Conservation (phyloP, 2,113 vertebrate genomes). For the Callopanchax toddi region DNA sequence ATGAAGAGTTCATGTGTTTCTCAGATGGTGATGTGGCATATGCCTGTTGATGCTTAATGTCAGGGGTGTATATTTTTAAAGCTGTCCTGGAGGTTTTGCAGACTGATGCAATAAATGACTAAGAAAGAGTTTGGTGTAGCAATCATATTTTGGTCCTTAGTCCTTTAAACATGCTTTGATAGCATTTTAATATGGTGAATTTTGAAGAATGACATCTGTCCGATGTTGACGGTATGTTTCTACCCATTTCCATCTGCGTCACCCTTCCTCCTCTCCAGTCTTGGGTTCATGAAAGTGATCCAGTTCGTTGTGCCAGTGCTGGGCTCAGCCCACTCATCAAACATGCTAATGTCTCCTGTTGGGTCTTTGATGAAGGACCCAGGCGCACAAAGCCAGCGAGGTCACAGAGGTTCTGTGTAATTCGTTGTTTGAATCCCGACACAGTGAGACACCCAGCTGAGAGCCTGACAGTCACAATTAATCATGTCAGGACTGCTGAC, state of each 20-base stretch:
- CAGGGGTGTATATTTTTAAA: constrained; percentile 51
- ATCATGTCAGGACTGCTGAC: constrained; percentile 70
- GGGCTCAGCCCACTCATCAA: constrained; percentile 75
- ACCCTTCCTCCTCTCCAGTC: constrained; percentile 8
- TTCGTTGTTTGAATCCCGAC: constrained; percentile 67
- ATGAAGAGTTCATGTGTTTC: constrained; percentile 70
- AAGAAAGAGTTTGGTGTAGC: no score
- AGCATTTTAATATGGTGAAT: no score
- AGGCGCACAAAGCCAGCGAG: constrained; percentile 77
- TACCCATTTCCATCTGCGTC: no score
- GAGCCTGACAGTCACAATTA: constrained; percentile 77
- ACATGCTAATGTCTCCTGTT: constrained; percentile 80
- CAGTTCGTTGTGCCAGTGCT: constrained; percentile 67
- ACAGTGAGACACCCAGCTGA: constrained; percentile 69
- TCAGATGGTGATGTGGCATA: constrained; percentile 53
- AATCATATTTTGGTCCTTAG: no score
- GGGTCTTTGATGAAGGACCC: constrained; percentile 79
- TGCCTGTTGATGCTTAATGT: constrained; percentile 49
- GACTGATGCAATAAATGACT: constrained; percentile 6
- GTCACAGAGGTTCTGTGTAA: constrained; percentile 76
- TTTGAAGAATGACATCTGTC: no score
- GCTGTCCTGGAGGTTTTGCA: constrained; percentile 43
- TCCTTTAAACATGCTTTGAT: no score
- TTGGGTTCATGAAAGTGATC: constrained; percentile 67
- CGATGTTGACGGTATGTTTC: no score